Conservation (phyloP, 1,140 invertebrate species). For the Conus betulinus region DNA sequence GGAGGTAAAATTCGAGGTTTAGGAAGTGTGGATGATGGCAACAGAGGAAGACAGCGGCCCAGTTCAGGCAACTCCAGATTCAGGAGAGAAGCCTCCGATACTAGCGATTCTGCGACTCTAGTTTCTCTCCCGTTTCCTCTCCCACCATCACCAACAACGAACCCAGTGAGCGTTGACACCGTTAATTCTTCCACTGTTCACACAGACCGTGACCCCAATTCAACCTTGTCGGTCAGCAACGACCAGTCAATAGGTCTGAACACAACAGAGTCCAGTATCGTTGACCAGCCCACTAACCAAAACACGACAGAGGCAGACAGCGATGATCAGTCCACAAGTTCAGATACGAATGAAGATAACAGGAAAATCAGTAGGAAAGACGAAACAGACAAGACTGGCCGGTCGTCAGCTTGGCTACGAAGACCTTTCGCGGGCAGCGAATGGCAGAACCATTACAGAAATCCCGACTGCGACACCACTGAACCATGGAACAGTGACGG, state of each 20-base stretch:
- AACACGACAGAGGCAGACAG: not conserved
- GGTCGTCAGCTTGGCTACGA: not conserved
- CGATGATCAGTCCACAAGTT: not conserved
- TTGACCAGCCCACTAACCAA: not conserved
- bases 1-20: not conserved
- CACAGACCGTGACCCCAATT: not conserved
- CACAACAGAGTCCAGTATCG: not conserved
- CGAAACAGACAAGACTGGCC: not conserved
- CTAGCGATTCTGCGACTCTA: not conserved
- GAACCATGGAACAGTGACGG: not conserved
- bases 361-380: not conserved
- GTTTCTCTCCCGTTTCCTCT: not conserved
- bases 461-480: not conserved
- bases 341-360: not conserved
- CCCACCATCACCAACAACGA: not conserved
- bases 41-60: constrained; percentile 7
- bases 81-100: not conserved
- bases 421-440: not conserved
- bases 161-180: not conserved
- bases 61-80: not conserved
- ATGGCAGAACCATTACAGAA: not conserved
- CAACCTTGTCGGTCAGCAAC: not conserved
- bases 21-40: not conserved
- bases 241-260: not conserved
- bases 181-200: not conserved